phyloP scores from a whole-genome alignment of 2,113 vertebrate species.

The Taxidea taxus region DNA sequence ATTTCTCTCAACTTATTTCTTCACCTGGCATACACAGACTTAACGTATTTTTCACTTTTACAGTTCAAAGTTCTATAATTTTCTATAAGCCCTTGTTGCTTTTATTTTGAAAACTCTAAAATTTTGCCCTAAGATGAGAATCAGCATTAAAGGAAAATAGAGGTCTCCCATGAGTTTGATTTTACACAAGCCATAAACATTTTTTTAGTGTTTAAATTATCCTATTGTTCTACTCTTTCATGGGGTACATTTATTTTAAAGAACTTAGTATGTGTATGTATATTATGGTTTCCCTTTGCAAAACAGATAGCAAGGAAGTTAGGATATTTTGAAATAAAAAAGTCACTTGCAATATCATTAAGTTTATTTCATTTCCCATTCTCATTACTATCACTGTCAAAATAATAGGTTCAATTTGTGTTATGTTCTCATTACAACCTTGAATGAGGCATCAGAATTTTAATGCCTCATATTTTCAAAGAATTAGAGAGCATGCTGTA shows the following conservation, averaged over 20 bases:
- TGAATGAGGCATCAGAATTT: slow-evolving; percentile 74
- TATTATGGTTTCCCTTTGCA: not conserved
- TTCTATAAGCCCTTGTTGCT: not conserved
- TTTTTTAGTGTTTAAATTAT: not conserved
- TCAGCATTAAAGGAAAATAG: not conserved
- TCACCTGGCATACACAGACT: not conserved
- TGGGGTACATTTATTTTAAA: not conserved
- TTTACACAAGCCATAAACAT: not conserved
- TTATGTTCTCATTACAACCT: slow-evolving; percentile 75
- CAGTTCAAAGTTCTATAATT: not conserved
- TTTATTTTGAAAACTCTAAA: not conserved
- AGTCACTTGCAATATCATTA: slow-evolving; percentile 61
- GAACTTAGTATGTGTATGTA: not conserved
- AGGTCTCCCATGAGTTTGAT: not conserved
- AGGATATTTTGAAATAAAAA: slow-evolving; percentile 11
- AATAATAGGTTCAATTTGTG: slow-evolving; percentile 77
- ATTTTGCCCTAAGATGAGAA: not conserved
- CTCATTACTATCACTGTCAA: slow-evolving; percentile 79
- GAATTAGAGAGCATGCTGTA: slow-evolving; percentile 64
- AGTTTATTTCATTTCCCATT: slow-evolving; percentile 74
- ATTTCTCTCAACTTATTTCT: not conserved
- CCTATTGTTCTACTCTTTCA: not conserved
- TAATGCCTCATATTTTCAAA: slow-evolving; percentile 75
- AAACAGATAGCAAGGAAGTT: slow-evolving; percentile 48
- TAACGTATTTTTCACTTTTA: not conserved